Evolutionary conservation across 2,113 vertebrate genomes (phyloP), one percentile per base, ranked within the genome.

Genomic region (Agelaius phoeniceus): DNA sequence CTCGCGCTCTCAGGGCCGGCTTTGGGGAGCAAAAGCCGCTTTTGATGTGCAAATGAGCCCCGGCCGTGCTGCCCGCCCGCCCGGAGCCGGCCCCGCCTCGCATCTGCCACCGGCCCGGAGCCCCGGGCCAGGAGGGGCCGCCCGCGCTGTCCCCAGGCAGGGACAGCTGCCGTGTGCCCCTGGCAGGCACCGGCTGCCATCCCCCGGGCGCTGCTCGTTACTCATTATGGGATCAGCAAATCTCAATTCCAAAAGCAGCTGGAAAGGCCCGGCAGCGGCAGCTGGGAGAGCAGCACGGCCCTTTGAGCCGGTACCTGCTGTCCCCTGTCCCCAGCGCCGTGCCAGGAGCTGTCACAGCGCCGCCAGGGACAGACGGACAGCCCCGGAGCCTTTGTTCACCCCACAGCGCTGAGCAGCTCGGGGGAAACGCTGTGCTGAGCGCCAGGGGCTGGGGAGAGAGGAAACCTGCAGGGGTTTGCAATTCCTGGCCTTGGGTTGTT

Each of bases 1-100:
- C 15, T n/a, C n/a, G n/a, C n/a, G n/a, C n/a, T n/a, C n/a, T n/a
- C 35, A 16, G n/a, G n/a, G 22, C 52, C 11, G 49, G 16, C 2
- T 41, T 20, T 15, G 17, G 33, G 1, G 22, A 9, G 21, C 7
- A 7, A 30, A 19, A 43, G 54, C 83, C 33, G 65, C 84, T 87
- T 96, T 97, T 97, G 86, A 96, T 89, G 89, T 97, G 96, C 89
- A 96, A 95, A 97, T 95, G 21, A 43, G 8, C 71, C 2, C 41
- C 84, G 24, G 66, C 80, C 30, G 69, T 65, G 35, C 85, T 48
- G 88, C 81, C 79, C 90, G 49, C 58, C 95, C 61, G 92, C 76
- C 48, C 0, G 37, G 57, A 0, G 13, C 69, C 1, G 52, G 76
- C 65, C 87, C 80, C 41, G 94, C 95, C 87, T 93, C 51, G 16